Base-by-base conservation (phyloP, 2,888 invertebrate genomes). In the Vanessa cardui region DNA sequence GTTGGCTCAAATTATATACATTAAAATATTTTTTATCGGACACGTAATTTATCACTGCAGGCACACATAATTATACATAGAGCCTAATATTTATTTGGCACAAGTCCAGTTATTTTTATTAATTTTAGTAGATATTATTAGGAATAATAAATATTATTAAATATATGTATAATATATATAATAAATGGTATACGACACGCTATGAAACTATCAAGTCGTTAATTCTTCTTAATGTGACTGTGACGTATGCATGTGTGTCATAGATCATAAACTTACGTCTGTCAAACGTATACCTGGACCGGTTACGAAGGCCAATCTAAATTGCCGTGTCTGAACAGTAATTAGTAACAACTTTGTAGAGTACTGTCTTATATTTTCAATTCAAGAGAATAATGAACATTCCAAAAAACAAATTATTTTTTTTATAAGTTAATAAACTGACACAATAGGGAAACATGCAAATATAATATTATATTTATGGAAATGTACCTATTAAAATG, bases 281-380 rank as follows among this genome's bases (percentile, higher is more conserved):
- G 78, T 79, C 77, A 79, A 76, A 71, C 72, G 71, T 68, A 64
- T 73, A 72, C 74, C 78, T 75, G 77, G 76, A 61, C 69, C 56
- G 69, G 72, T 71, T 59, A 73, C 72, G 83, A 87, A 87, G 87
- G 89, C 83, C 87, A 81, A 74, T 77, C 75, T 80, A 82, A 88
- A 89, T 89, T 88, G 81, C 82, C 74, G 79, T 79, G 80, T 80
- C 80, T 81, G 79, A 78, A 77, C 78, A 78, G 82, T 81, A 88
- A 89, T 89, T 88, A 89, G 83, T 84, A 78, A 83, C 80, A 79
- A 79, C 77, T 78, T 76, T 72, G 78, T 76, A 16, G n/a, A 26
- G 7, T 31, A 33, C 54, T 31, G 33, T 31, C n/a, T 54, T 54
- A n/a, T 54, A 54, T 31, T 54, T 16, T 33, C 54, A 54, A 33